Base-by-base conservation (phyloP, 1,140 invertebrate genomes). In the Samia ricini region DNA sequence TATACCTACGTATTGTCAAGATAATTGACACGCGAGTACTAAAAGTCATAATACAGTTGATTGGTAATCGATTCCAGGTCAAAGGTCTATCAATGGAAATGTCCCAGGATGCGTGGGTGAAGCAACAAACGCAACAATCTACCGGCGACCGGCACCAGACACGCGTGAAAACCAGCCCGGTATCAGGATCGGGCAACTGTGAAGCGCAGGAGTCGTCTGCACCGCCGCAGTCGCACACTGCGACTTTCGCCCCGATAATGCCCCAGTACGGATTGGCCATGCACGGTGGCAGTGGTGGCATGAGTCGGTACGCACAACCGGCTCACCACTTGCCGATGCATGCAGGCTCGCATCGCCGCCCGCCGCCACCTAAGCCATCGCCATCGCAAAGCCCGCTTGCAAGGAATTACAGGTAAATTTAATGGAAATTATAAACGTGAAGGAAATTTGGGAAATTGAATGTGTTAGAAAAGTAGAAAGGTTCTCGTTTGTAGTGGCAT, bases 321-420 rank as follows among this genome's bases (percentile, higher is more conserved):
- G 94, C 94, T 5, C 95, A 94, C 5, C 95, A 94, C 61, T 92
- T 95, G 33, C 87, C 95, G n/a, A 83, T 94, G 56, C 83, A 89
- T 59, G 74, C 80, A 33, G 74, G 79, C 8, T 71, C 83, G 4
- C 88, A 91, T 54, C 91, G 92, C 63, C 90, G 92, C 74, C 90
- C 91, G 4, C 83, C 86, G 29, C 88, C 91, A 24, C 91, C 91
- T 42, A 92, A 92, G 64, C 91, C 91, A 63, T 91, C 93, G 71
- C 91, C 92, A 63, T 91, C 92, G 36, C 92, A 91, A 52, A 93
- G 92, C 48, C 92, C 93, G n/a, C 92, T 92, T 66, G 89, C 92
- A 61, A 85, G 90, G 68, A 91, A 90, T 83, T 91, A 91, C 65
- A 89, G 89, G 89, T 91, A 69, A 67, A 23, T 36, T 36, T 7